Conservation (phyloP, 2,113 vertebrate genomes). For the Ciconia stormi region DNA sequence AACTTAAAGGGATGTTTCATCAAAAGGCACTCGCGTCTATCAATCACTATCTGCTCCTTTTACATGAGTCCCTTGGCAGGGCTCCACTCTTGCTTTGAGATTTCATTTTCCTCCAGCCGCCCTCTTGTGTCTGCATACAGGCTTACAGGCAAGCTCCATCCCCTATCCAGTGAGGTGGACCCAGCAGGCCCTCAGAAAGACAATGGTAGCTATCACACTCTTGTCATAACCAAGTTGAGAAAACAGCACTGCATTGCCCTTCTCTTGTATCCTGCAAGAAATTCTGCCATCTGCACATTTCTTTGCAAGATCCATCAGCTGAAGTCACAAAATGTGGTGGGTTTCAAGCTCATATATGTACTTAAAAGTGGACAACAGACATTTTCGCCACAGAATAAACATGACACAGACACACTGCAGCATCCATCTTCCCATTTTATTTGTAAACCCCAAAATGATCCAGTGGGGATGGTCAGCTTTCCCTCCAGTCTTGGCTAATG, state of each 20-base stretch:
- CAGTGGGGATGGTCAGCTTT: not conserved
- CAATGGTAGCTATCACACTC: no score
- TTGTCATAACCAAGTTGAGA: not conserved
- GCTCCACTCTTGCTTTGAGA: not conserved
- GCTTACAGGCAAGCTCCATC: not conserved
- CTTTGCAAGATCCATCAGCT: not conserved
- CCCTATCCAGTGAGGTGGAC: rapidly evolving
- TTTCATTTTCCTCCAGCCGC: not conserved
- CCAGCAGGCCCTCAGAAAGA: rapidly evolving
- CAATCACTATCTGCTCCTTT: not conserved
- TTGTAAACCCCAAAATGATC: not conserved
- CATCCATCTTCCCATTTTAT: conserved; percentile 51
- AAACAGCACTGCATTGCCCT: not conserved
- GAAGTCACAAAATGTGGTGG: rapidly evolving
- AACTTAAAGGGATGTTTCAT: not conserved
- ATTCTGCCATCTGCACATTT: not conserved
- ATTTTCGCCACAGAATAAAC: not conserved
- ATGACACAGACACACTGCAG: not conserved
- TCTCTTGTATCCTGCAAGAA: not conserved
- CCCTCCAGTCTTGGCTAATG: not conserved
- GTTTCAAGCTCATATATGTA: not conserved
- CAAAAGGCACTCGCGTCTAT: not conserved
- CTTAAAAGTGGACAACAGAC: not conserved
- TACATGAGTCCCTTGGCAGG: not conserved
- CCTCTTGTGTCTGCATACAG: not conserved